Base-by-base conservation (phyloP, 37 sponge, comb jelly and placozoan genomes). In the Haliclona indistincta region DNA sequence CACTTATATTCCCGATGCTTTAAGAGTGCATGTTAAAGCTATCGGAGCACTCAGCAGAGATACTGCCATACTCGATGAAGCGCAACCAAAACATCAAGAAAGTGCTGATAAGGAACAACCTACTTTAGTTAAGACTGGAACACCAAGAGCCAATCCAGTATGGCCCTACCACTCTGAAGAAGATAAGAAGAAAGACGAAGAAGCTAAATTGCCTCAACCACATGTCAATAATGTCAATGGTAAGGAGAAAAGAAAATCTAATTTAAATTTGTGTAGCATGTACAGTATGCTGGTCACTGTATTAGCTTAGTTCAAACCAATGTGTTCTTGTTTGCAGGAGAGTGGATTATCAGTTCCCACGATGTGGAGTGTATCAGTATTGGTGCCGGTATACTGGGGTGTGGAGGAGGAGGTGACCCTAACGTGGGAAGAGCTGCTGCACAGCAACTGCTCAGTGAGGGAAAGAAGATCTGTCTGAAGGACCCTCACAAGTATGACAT, bases 341-440 rank as follows among this genome's bases (percentile, higher is more conserved):
- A 62, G 64, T 93, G 94, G 94, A 7, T 39, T 11, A 43, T 93
- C 68, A 72, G 53, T 65, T 78, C 15, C 32, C 74, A 78, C 23
- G 94, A 93, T 54, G 58, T 93, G 15, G 86, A 81, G 68, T 93
- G 94, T 53, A n/a, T 93, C 49, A 66, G 83, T 1, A 75, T 85
- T 60, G 94, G 94, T 22, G 89, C 94, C 47, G 94, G 86, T 2
- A 84, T 93, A 28, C 78, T 93, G 37, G 94, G 94, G 2, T 93
- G 94, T 79, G 94, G 94, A 41, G 94, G 94, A n/a, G 94, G 94
- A 20, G 94, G 94, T 17, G 79, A 64, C 41, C 94, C 94, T 38
- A 36, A 71, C n/a, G 3, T 75, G 25, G 94, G 86, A 35, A 26
- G 56, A 28, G 76, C 81, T n/a, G 17, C 52, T 25, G 90, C 79